Percentiles rank a stretch among this genome's conserved stretches.
Evolutionary conservation across 2,113 vertebrate genomes (phyloP).

Genomic region (Motacilla tschutschensis): DNA sequence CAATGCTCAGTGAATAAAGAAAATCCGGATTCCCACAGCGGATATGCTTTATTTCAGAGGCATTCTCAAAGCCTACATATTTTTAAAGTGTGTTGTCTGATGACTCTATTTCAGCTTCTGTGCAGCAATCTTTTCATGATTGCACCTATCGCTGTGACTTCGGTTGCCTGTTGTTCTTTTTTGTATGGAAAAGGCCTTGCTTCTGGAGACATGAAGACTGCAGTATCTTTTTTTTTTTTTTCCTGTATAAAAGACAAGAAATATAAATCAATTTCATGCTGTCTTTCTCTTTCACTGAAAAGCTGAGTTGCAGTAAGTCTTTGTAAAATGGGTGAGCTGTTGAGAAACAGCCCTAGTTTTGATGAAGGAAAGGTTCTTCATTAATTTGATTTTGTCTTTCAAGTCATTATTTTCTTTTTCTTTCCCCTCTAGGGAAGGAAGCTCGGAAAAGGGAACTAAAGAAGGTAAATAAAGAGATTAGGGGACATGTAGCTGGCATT

Average conservation of each 20-base stretch:
- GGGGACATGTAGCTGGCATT: not conserved
- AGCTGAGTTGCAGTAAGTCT: not conserved
- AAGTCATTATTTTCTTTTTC: not conserved
- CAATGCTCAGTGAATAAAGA: not conserved
- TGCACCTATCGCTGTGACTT: not conserved
- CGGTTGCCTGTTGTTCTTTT: not conserved
- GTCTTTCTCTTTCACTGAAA: not conserved
- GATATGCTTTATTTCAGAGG: not conserved
- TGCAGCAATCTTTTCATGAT: not conserved
- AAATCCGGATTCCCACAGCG: not conserved
- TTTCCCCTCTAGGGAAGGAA: conserved; percentile 87
- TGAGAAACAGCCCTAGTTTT: not conserved
- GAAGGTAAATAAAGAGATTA: conserved; percentile 79
- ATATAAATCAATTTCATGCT: not conserved
- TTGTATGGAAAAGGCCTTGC: not conserved
- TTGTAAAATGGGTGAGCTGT: not conserved
- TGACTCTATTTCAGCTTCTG: not conserved
- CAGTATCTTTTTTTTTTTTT: not conserved
- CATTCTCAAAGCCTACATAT: not conserved
- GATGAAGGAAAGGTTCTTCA: not conserved
- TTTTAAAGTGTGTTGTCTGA: not conserved
- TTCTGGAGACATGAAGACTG: not conserved
- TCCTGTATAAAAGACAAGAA: not conserved
- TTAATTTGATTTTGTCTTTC: not conserved
- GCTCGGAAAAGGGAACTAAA: conserved; percentile 96